Percentiles rank a stretch among this genome's conserved stretches.
These are phyloP conservation scores for Babyrousa celebensis DNA, from an alignment of 2,797 vertebrate species.

Conservation along the genomic window DNA sequence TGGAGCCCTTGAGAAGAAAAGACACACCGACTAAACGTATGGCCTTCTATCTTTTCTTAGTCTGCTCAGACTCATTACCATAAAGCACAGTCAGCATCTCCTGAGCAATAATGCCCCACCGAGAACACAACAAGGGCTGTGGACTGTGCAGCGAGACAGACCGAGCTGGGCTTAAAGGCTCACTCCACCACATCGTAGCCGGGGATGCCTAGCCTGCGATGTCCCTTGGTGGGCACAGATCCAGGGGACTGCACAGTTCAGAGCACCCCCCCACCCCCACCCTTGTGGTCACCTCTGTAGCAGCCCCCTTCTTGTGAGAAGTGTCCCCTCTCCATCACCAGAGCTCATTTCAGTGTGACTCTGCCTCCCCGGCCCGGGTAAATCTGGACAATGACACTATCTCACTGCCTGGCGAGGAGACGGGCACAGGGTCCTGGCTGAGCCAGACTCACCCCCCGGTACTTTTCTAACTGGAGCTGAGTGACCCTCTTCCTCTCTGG, in stretches of 20 bases:
- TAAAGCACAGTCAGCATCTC: not conserved
- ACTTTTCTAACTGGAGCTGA: not conserved
- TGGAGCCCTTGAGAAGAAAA: not conserved
- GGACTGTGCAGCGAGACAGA: not conserved
- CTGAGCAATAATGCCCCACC: not conserved
- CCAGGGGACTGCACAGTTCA: not conserved
- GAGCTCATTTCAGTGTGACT: not conserved
- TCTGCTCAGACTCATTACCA: not conserved
- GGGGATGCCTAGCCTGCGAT: not conserved
- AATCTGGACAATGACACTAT: not conserved
- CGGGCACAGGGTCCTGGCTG: not conserved
- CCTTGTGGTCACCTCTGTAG: not conserved
- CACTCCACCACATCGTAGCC: not conserved
- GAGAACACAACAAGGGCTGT: not conserved
- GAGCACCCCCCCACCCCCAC: too few relatives aligned
- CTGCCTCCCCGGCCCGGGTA: not conserved
- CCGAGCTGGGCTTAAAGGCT: not conserved
- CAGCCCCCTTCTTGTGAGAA: not conserved
- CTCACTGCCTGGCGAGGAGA: not conserved
- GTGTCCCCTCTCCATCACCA: not conserved
- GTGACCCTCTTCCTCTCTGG: not conserved
- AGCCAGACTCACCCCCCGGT: not conserved
- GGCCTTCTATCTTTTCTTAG: not conserved
- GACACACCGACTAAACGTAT: not conserved
- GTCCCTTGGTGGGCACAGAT: not conserved